Percentiles rank a stretch among this genome's conserved stretches.
These are phyloP conservation scores for Porites cylindrica DNA, from an alignment of 92 coral and sea anemone genomes.

Conservation along the genomic window DNA sequence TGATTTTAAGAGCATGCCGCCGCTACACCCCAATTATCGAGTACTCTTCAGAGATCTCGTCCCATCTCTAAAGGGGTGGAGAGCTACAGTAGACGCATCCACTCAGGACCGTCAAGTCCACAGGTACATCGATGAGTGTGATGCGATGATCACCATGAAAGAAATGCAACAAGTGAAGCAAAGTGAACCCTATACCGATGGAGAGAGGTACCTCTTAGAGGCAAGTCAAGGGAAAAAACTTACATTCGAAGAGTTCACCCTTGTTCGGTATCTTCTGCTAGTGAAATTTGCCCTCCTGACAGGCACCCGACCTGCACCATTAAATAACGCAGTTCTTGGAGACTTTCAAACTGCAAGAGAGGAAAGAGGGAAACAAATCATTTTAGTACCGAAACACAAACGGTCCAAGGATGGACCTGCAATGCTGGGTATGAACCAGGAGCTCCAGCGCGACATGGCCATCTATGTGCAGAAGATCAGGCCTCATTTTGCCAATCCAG, in stretches of 20 bases:
- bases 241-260: not conserved
- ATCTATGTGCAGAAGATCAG: constrained; percentile 3
- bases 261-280: not conserved
- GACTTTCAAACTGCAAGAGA: not conserved
- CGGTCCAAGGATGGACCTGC: constrained; percentile 12
- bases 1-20: not conserved
- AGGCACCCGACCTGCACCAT: constrained; percentile 4
- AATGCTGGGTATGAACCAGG: constrained; percentile 9
- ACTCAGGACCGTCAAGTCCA: constrained; percentile 1
- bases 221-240: not conserved
- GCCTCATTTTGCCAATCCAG: not conserved
- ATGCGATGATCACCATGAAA: not conserved
- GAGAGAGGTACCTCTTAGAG: not conserved
- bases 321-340: not conserved
- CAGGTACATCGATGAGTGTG: not conserved
- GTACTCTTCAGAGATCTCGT: not conserved
- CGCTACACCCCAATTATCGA: not conserved
- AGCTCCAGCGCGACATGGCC: constrained; percentile 7
- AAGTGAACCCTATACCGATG: not conserved
- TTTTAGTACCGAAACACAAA: constrained; percentile 26
- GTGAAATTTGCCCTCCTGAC: not conserved
- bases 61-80: not conserved
- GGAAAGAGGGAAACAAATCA: constrained; percentile 1
- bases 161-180: not conserved
- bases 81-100: not conserved